Evolutionary conservation across 2,888 invertebrate species (phyloP), one percentile per base, ranked within the genome.

Genomic region (Conchocele bisecta): DNA sequence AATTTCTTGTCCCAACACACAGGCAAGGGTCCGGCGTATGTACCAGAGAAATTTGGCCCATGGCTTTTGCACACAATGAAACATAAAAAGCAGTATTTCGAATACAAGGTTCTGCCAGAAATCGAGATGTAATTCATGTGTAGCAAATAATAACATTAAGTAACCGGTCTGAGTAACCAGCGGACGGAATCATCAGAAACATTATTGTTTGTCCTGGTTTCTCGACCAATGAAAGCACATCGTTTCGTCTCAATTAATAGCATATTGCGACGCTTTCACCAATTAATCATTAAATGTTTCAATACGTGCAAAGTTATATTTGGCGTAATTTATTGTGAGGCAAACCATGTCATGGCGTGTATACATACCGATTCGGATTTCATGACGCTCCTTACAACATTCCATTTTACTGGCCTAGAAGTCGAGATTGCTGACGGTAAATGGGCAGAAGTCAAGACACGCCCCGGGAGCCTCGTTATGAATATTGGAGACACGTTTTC

Each of bases 401-500:
- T 82, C 56, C 24, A 73, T 24, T 81, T 77, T 39, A 35, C 53
- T 13, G 83, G 83, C 2, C 65, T 82, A 11, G 75, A 83, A 60
- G 73, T 83, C 9, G 59, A 42, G 66, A 44, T 41, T 35, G 57
- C 61, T 6, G 74, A 72, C 37, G 75, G 72, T 9, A 54, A 67
- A 20, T 83, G 83, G 83, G 54, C 65, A 35, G 77, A 67, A 46
- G 81, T 83, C 7, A 59, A 59, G n/a, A 29, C 69, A 1, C 72
- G 81, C 11, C 80, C 77, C 6, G 59, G 70, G 24, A 79, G 81
- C 53, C 77, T 83, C 3, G 72, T 83, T 28, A 81, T 83, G 79
- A 83, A 83, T 60, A 82, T 83, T 29, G 83, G 83, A 1, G 83
- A 79, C 60, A 75, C 80, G 31, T 74, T 83, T 39, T 78, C 81